Evolutionary conservation across 2,797 vertebrate species (phyloP), one percentile per base, ranked within the genome.

Genomic region (Labeo calbasu): DNA sequence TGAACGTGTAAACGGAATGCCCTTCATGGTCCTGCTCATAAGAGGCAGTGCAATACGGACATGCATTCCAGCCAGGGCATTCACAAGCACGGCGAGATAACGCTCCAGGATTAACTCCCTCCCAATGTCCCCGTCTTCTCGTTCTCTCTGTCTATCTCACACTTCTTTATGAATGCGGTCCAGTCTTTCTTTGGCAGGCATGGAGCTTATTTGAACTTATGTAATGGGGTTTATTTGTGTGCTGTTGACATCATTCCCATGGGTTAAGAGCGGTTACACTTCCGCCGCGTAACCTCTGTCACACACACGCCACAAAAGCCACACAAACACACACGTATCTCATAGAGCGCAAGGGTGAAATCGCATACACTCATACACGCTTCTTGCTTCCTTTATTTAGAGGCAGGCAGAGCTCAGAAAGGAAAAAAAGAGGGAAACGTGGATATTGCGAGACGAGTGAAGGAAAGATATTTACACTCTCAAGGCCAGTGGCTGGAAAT

Each of bases 171-270:
- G 91, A 92, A 91, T 90, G 83, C 85, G 86, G 88, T 68, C 77
- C 85, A 89, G 91, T 91, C 88, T 92, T 86, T 89, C 88, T 89
- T 92, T 93, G 91, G 90, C 91, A 78, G 92, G 83, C 89, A 89
- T 87, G 87, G 85, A 81, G 92, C 93, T 94, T 92, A 94, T 94
- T 93, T 95, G 91, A 95, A 93, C 92, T 92, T 91, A 89, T 90
- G 92, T 95, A 94, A 95, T 95, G 92, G 93, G 92, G 94, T 95
- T 95, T 95, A 93, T 95, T 95, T 95, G 93, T 96, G 93, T 92
- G 92, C 87, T 92, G 90, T 88, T 90, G 90, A 94, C 94, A 94
- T 94, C 92, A 94, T 93, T 95, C 93, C 92, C 89, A 77, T 90
- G 92, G 94, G 95, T 95, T 95, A 95, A 95, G 92, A 93, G 91